Evolutionary conservation across 2,797 vertebrate genomes (phyloP), one percentile per base, ranked within the genome.

Genomic region (Onychomys arenicola): DNA sequence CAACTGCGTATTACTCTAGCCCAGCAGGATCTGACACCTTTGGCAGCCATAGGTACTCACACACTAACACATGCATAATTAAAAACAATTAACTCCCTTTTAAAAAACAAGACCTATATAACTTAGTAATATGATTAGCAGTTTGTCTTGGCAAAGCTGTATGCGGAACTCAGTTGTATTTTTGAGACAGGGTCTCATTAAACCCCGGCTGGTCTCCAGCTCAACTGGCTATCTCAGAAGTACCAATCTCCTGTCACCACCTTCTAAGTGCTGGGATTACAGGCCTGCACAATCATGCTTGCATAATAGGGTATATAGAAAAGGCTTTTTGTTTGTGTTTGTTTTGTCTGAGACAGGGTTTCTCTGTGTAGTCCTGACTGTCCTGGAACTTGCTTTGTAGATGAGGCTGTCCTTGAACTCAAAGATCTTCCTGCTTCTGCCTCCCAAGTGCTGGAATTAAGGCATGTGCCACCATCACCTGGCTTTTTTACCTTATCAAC

Each of bases 131-230:
- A 63, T 40, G 82, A 1, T 88, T 96, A 92, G 67, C 91, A 85
- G 61, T 83, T 91, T 9, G 46, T 89, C 78, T 59, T 93, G 43
- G 95, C 46, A 96, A 93, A 83, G 67, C 46, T 93, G 27, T 46
- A 55, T 57, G 90, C 85, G 86, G 55, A 90, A 82, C 92, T 95
- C 43, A 52, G 32, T n/a, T 52, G 43, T 46, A 21, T 25, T 89
- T 75, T 76, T 89, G 57, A 89, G 86, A 76, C 55, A 76, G 37
- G 21, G 19, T 27, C 55, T 77, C 57, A 61, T 89, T 32, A 63
- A 63, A 34, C 8, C 40, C 73, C 89, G 87, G 21, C 21, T 89
- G 73, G 37, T 43, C 29, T 76, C 37, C 21, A 89, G 55, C 11
- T 75, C 37, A 40, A 2, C 34, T 40, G 52, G 52, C 52, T 55